Evolutionary conservation across 2,113 vertebrate genomes (phyloP), one percentile per base, ranked within the genome.

Genomic region (Dasyprocta punctata): DNA sequence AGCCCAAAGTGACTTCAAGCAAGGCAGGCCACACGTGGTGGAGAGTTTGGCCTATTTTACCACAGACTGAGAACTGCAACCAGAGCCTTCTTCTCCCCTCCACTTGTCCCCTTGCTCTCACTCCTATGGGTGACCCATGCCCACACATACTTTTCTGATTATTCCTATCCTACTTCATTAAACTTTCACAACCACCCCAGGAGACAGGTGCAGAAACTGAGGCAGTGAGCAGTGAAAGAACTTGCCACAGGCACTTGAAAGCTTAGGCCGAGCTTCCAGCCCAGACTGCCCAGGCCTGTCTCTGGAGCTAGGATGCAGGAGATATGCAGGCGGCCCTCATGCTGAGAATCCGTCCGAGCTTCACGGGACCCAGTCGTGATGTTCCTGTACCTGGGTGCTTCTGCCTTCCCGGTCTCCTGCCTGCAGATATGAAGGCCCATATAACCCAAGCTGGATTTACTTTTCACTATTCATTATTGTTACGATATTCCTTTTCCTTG

Each of bases 21-120:
- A 0, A n/a, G 24, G 0, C 1, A 1, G 16, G 38, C 26, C 5
- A 5, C 30, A 0, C 0, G 7, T 19, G 7, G 4, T 12, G 26
- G 12, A 22, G 44, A 10, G 6, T 7, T n/a, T 81, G 44, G 58
- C 41, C 22, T 5, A 22, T 28, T 67, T n/a, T 26, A 1, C 2
- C 38, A 73, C 36, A 47, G 38, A 24, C n/a, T 10, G 30, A 14
- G 13, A n/a, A 36, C 52, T 54, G 87, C 0, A 77, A 30, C 0
- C 7, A 11, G 13, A 28, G 41, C 5, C 9, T 16, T 24, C 38
- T 7, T 5, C 8, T 1, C 20, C 5, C 28, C 1, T 0, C 41
- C 13, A 1, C 13, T 1, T 12, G 20, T 1, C 4, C 30, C 8
- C 24, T 36, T 30, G 47, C 63, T 7, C 44, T 36, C 19, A 0